Conservation (phyloP, 2,113 vertebrate genomes). For the Saimiri boliviensis region DNA sequence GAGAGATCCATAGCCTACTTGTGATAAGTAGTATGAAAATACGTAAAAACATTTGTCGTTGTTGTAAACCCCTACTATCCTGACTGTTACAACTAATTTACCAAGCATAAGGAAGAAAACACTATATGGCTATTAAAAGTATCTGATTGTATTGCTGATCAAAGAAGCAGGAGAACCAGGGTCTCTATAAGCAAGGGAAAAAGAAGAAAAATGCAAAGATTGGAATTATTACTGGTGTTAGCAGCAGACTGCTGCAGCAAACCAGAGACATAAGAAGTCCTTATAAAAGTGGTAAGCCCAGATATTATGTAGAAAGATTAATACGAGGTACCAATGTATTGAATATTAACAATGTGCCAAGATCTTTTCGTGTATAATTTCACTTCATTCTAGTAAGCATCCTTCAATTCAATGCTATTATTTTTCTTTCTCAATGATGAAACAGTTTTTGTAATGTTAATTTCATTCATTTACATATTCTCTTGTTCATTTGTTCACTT, state of each 20-base stretch:
- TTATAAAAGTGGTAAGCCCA: neutral
- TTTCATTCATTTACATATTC: neutral
- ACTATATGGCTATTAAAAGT: neutral
- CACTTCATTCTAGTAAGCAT: neutral
- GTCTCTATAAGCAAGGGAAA: neutral
- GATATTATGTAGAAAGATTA: neutral
- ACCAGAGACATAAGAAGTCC: neutral
- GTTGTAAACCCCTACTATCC: neutral
- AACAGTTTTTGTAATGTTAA: neutral
- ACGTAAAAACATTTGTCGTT: neutral
- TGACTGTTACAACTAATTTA: neutral
- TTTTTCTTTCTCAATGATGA: neutral
- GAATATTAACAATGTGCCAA: neutral
- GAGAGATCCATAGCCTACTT: neutral
- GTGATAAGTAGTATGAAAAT: neutral
- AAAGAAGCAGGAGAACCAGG: neutral
- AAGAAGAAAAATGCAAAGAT: neutral
- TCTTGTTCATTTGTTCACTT: neutral
- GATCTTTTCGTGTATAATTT: neutral
- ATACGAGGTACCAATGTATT: neutral
- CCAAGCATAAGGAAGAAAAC: neutral
- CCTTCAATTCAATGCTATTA: neutral
- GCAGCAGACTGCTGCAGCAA: neutral
- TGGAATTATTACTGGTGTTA: neutral
- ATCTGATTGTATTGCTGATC: neutral